Evolutionary conservation across 2,797 vertebrate species (phyloP).

Genomic region (Melanogrammus aeglefinus): DNA sequence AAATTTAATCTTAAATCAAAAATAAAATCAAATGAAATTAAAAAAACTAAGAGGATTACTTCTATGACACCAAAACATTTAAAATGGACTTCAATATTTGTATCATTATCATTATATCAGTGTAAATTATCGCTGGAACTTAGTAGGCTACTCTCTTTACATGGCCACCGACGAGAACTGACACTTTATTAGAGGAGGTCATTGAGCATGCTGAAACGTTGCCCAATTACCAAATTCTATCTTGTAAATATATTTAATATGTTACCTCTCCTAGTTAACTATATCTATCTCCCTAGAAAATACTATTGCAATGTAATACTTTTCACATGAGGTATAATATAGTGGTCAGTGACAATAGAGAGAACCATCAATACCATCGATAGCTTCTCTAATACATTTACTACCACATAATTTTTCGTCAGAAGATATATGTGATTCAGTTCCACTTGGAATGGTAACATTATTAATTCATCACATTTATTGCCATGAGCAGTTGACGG

Average conservation of each 20-base stretch:
- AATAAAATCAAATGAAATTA: too few relatives aligned
- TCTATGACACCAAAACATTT: not conserved
- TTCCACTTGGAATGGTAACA: too few relatives aligned
- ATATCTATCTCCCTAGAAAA: slow-evolving; percentile 24
- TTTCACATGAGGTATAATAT: not conserved
- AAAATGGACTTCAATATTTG: not conserved
- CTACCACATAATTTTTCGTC: too few relatives aligned
- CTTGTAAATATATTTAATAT: slow-evolving; percentile 38
- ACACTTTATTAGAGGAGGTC: not conserved
- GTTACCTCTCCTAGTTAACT: slow-evolving; percentile 14
- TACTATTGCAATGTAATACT: not conserved
- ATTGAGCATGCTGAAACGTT: slow-evolving; percentile 25
- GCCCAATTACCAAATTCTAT: slow-evolving; percentile 35
- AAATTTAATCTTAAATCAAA: too few relatives aligned
- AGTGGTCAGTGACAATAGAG: not conserved
- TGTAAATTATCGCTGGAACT: not conserved
- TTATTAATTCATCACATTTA: not conserved
- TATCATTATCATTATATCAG: not conserved
- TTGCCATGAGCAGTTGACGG: not conserved
- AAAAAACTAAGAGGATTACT: not conserved
- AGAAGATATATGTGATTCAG: too few relatives aligned
- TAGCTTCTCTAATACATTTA: too few relatives aligned
- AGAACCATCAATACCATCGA: not conserved
- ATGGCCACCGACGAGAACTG: not conserved
- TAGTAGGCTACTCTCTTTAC: not conserved